Evolutionary conservation across 2,888 invertebrate genomes (phyloP).

Genomic region (Apantesis nais): DNA sequence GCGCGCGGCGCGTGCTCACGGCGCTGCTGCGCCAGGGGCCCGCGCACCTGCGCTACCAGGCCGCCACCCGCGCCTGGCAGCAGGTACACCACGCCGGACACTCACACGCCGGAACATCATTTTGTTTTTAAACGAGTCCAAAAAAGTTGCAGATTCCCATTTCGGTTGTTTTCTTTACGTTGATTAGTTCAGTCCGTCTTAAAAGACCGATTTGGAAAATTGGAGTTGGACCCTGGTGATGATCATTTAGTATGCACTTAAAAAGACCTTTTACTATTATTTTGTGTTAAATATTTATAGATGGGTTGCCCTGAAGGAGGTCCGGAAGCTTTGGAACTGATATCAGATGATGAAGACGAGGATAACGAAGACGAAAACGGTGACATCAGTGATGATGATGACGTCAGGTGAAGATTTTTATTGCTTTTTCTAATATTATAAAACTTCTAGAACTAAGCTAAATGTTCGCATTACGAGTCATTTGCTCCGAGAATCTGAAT

Average conservation of each 20-base stretch:
- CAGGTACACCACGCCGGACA: slow-evolving; percentile 65
- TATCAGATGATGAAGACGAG: slow-evolving; percentile 69
- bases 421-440: background rate
- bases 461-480: too few species aligned
- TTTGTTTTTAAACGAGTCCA: too few species aligned
- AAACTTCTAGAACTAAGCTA: too few species aligned
- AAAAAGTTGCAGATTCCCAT: too few species aligned
- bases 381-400: slow-evolving; percentile 44
- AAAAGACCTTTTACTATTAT: background rate
- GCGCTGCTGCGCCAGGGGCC: slow-evolving; percentile 90
- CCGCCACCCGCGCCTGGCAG: slow-evolving; percentile 88
- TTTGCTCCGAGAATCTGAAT: too few species aligned
- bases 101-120: too few species aligned
- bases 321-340: slow-evolving; percentile 88
- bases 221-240: too few species aligned
- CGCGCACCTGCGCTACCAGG: slow-evolving; percentile 60
- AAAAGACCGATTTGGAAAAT: too few species aligned
- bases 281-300: slow-evolving; percentile 60
- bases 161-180: too few species aligned
- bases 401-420: slow-evolving; percentile 36
- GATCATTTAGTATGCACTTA: background rate
- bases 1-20: slow-evolving; percentile 87
- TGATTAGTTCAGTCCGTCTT: too few species aligned
- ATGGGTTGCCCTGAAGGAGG: slow-evolving; percentile 90
- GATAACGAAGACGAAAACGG: slow-evolving; percentile 42